Evolutionary conservation across 92 coral and sea anemone species (phyloP).

Genomic region (Umimayanthus kanabou): DNA sequence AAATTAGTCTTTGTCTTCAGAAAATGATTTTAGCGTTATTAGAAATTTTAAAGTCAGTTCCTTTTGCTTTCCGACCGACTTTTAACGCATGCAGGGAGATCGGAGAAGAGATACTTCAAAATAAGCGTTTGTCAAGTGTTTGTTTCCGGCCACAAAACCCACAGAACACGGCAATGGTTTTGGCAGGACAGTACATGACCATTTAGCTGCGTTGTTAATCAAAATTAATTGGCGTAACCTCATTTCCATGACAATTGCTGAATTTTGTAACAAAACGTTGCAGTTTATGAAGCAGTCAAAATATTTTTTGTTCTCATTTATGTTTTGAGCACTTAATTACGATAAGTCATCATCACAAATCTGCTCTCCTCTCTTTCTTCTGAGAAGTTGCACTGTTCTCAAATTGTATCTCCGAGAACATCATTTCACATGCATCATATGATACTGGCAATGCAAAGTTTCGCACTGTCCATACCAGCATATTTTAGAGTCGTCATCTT

Average conservation of each 20-base stretch:
- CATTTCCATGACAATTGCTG: not conserved
- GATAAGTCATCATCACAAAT: too few relatives aligned
- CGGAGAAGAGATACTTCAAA: not conserved
- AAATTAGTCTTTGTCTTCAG: not conserved
- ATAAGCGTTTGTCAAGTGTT: too few relatives aligned
- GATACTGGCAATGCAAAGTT: too few relatives aligned
- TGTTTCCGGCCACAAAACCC: not conserved
- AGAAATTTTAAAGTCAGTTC: not conserved
- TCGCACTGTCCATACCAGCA: too few relatives aligned
- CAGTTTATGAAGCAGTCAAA: not conserved
- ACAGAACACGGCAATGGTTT: not conserved
- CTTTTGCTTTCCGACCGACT: not conserved
- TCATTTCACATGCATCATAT: too few relatives aligned
- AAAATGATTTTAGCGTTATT: not conserved
- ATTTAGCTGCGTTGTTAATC: not conserved
- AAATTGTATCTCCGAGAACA: too few relatives aligned
- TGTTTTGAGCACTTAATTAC: not conserved
- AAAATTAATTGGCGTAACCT: too few relatives aligned
- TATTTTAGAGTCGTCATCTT: too few relatives aligned
- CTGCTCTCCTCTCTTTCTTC: too few relatives aligned
- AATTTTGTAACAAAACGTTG: not conserved
- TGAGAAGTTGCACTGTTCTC: too few relatives aligned
- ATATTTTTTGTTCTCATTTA: too few relatives aligned
- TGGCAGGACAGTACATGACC: not conserved
- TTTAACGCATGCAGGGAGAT: not conserved